These are phyloP conservation scores for Tachystola acroxantha DNA, from an alignment of 2,888 invertebrate species.

Conservation along the genomic window DNA sequence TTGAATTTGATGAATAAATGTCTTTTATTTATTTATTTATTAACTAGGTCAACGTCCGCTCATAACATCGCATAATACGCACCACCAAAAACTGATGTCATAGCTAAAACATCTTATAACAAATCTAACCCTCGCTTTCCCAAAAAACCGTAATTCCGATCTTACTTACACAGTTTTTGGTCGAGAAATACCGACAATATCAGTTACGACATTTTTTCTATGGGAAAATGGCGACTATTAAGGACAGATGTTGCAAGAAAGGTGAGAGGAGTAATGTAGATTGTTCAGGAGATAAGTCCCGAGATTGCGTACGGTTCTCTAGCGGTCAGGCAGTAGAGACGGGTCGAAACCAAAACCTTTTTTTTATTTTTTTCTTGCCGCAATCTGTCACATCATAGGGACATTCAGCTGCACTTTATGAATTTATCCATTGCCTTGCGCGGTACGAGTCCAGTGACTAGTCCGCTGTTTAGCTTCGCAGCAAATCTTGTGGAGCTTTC, in stretches of 20 bases:
- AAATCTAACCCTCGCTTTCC: neutral
- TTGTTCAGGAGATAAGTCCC: conserved; percentile 43
- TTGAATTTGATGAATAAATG: too few species aligned
- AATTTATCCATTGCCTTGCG: too few species aligned
- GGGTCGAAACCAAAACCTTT: too few species aligned
- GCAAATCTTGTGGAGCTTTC: too few species aligned
- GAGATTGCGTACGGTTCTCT: conserved; percentile 20
- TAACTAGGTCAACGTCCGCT: neutral
- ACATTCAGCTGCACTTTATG: too few species aligned
- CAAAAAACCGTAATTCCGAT: neutral
- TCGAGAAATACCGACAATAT: neutral
- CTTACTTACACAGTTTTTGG: neutral
- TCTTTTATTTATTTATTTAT: too few species aligned
- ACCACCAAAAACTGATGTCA: neutral
- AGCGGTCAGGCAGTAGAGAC: conserved; percentile 2
- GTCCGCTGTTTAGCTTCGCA: too few species aligned
- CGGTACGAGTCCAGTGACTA: too few species aligned
- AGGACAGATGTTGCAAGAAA: conserved; percentile 54
- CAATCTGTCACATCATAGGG: too few species aligned
- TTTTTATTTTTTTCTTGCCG: too few species aligned
- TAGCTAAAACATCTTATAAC: neutral
- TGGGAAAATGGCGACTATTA: conserved; percentile 34
- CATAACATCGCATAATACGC: neutral
- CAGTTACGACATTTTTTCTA: neutral
- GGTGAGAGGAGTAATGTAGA: conserved; percentile 50